Percentiles rank a stretch among this genome's conserved stretches.
Evolutionary conservation across 2,888 invertebrate species (phyloP).

Genomic region (Schizotus pectinicornis): DNA sequence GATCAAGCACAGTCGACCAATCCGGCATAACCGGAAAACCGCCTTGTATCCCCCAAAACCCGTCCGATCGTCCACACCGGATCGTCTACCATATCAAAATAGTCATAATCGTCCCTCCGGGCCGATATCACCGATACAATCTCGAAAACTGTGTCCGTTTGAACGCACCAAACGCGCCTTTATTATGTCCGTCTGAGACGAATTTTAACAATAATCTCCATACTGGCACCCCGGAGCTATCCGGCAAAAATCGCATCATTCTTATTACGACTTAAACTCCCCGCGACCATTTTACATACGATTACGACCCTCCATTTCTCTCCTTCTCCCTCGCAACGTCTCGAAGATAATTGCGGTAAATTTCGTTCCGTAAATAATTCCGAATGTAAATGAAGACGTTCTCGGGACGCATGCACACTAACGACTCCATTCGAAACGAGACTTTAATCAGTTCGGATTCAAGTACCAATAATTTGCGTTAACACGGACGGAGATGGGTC

Average conservation of each 20-base stretch:
- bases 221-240: too few species aligned
- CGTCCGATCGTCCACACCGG: conserved; percentile 27
- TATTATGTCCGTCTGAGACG: conserved; percentile 36
- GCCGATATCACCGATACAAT: conserved; percentile 45
- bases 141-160: conserved; percentile 42
- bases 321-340: conserved; percentile 6
- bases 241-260: too few species aligned
- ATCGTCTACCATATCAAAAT: conserved; percentile 42
- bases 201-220: conserved; percentile 24
- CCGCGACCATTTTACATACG: too few species aligned
- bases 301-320: too few species aligned
- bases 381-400: conserved; percentile 35
- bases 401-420: conserved; percentile 17
- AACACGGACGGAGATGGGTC: conserved; percentile 42
- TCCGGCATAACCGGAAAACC: conserved; percentile 15
- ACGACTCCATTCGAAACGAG: conserved; percentile 34
- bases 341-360: conserved; percentile 19
- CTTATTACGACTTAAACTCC: too few species aligned
- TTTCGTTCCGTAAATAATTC: conserved; percentile 27
- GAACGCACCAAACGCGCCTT: conserved; percentile 34
- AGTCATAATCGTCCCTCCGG: conserved; percentile 42
- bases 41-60: conserved; percentile 20
- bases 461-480: conserved; percentile 45
- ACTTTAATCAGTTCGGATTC: conserved; percentile 34
- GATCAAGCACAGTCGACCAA: conserved; percentile 40